Evolutionary conservation across 2,888 invertebrate genomes (phyloP).

Genomic region (Atethmia centrago): DNA sequence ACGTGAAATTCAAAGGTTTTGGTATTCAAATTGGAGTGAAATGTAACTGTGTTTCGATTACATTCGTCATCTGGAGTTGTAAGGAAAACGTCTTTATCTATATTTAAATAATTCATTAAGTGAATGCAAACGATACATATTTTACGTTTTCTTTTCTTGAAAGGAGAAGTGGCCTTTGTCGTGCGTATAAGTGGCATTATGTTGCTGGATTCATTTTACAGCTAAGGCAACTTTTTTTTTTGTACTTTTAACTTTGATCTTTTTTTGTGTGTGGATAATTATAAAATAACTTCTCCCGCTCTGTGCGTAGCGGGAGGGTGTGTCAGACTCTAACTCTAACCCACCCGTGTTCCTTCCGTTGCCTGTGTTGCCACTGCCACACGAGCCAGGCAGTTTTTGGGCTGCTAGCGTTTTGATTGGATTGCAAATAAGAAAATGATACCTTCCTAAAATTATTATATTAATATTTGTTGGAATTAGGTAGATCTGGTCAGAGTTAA

Average conservation of each 20-base stretch:
- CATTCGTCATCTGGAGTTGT: neutral
- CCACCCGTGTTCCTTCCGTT: no score
- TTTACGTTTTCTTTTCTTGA: neutral
- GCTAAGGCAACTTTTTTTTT: neutral
- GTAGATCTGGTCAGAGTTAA: no score
- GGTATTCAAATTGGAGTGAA: constrained; percentile 28
- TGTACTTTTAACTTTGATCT: neutral
- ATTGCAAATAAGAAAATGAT: neutral
- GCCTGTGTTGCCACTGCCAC: no score
- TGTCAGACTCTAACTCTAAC: no score
- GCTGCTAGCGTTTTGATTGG: neutral
- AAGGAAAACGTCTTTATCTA: neutral
- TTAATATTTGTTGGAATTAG: no score
- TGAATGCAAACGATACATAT: neutral
- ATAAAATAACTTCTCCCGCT: no score
- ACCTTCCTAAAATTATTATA: no score
- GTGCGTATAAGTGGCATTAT: no score
- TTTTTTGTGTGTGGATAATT: no score
- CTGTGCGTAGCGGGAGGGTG: no score
- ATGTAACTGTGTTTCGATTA: neutral
- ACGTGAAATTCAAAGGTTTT: constrained; percentile 17
- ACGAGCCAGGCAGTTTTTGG: no score
- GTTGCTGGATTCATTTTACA: neutral
- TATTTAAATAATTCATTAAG: neutral
- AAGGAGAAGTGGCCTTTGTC: neutral